These are phyloP conservation scores for Cistogaster globosa DNA, from an alignment of 2,888 invertebrate species.

Conservation along the genomic window DNA sequence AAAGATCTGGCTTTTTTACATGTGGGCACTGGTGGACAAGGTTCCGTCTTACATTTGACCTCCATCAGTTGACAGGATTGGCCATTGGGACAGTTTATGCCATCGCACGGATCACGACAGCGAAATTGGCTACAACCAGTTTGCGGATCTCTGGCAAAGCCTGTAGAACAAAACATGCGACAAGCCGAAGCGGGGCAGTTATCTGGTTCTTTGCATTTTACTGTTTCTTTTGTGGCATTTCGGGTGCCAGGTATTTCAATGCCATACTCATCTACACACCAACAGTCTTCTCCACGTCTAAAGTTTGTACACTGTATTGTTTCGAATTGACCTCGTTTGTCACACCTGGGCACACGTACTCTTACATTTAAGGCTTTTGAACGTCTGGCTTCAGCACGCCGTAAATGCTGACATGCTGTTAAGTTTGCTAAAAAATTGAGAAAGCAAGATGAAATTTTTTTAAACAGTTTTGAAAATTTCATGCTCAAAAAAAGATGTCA, in stretches of 20 bases:
- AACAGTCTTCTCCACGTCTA: slow-evolving; percentile 88
- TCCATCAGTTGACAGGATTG: slow-evolving; percentile 91
- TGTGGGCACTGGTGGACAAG: slow-evolving; percentile 93
- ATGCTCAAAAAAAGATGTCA: not conserved
- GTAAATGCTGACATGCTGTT: slow-evolving; percentile 87
- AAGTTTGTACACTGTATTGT: slow-evolving; percentile 89
- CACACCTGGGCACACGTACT: slow-evolving; percentile 88
- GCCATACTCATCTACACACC: slow-evolving; percentile 93
- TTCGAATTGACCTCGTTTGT: slow-evolving; percentile 89
- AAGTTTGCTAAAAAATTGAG: slow-evolving; percentile 76
- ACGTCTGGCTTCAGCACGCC: slow-evolving; percentile 86
- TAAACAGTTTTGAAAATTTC: not conserved
- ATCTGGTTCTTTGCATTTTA: slow-evolving; percentile 83
- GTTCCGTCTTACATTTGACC: slow-evolving; percentile 89
- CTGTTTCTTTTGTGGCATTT: slow-evolving; percentile 76
- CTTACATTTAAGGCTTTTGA: slow-evolving; percentile 84
- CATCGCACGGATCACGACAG: slow-evolving; percentile 91
- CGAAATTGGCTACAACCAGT: slow-evolving; percentile 91
- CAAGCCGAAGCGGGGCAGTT: slow-evolving; percentile 92
- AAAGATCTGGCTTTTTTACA: slow-evolving; percentile 91
- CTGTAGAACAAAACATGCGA: slow-evolving; percentile 93
- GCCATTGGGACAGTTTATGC: slow-evolving; percentile 89
- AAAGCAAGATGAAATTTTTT: not conserved
- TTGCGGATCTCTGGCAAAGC: slow-evolving; percentile 87
- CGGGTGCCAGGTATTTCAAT: slow-evolving; percentile 91